Base-by-base conservation (phyloP, 2,888 invertebrate species). In the Drosophila cracens region DNA sequence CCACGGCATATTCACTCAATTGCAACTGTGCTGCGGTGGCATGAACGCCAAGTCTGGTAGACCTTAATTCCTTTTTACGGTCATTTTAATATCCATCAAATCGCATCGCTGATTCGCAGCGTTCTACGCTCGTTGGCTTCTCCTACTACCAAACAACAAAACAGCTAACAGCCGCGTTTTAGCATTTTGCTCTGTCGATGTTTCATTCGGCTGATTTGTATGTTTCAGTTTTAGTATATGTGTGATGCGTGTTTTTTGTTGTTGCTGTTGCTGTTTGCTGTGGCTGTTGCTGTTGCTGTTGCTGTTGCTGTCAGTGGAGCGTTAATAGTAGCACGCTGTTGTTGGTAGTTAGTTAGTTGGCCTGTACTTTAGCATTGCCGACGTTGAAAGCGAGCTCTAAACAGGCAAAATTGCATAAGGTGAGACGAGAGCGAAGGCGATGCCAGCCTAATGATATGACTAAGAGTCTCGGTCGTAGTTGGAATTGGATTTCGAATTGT, bases 61-160 rank as follows among this genome's bases (percentile, higher is more conserved):
- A 92, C 92, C 92, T 91, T 92, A 92, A 92, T 92, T 92, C 92
- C 92, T 92, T 92, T 92, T 92, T 92, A 92, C 92, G 92, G 92
- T 92, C 92, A 92, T 92, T 92, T 92, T 92, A 91, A 92, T 92
- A 92, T 91, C 91, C 92, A 92, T 90, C 92, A 92, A 92, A 90
- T 90, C 92, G 92, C 88, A 92, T 90, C 92, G 89, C 90, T 92
- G 90, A 89, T 89, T 92, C 83, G 76, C 87, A 76, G 78, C 75
- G 80, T 89, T 89, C 80, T 85, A 88, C 86, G 90, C 86, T 81
- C 76, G 83, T 79, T 86, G 86, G 73, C 64, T 89, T 86, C 79
- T 77, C 62, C 70, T 54, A 51, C 34, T 16, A 25, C 27, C 54
- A 6, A 54, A 54, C 36, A 36, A 36, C 54, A 27, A 27, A 54